These are phyloP conservation scores for Dicentrarchus labrax DNA, from an alignment of 2,113 vertebrate genomes.

Conservation along the genomic window DNA sequence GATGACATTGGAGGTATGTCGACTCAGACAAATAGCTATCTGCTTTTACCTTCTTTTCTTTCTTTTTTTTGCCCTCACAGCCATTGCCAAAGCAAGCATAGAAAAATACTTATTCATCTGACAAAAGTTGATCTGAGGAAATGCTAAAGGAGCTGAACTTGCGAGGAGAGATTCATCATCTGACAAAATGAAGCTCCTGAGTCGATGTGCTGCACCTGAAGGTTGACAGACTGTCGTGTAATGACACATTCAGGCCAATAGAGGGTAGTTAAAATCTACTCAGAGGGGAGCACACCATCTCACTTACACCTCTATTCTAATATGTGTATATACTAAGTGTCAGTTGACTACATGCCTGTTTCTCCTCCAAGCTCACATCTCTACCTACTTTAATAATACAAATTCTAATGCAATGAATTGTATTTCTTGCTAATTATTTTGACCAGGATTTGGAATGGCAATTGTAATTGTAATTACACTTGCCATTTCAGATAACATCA, in stretches of 20 bases:
- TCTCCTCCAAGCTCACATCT: neutral
- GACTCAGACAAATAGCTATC: conserved; percentile 29
- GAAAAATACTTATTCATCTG: conserved; percentile 19
- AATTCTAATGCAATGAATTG: neutral
- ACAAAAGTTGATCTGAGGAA: conserved; percentile 25
- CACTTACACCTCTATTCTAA: conserved; percentile 11
- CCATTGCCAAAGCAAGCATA: conserved; percentile 19
- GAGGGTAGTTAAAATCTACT: conserved; percentile 80
- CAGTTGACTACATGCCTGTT: neutral
- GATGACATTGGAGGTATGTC: conserved; percentile 45
- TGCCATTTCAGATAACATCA: neutral
- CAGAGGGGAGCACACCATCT: conserved; percentile 21
- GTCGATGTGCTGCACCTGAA: conserved; percentile 48
- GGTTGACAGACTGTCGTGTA: conserved; percentile 64
- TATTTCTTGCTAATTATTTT: neutral
- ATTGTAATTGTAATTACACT: neutral
- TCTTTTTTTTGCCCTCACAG: conserved; percentile 12
- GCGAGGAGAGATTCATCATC: conserved; percentile 11
- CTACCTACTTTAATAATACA: neutral
- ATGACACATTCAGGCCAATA: conserved; percentile 79
- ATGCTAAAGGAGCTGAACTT: conserved; percentile 12
- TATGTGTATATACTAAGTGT: neutral
- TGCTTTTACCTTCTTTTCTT: neutral
- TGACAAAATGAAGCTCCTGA: conserved; percentile 38
- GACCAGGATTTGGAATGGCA: neutral